phyloP scores from a whole-genome alignment of 2,888 invertebrate genomes.

The Acronicta alni region DNA sequence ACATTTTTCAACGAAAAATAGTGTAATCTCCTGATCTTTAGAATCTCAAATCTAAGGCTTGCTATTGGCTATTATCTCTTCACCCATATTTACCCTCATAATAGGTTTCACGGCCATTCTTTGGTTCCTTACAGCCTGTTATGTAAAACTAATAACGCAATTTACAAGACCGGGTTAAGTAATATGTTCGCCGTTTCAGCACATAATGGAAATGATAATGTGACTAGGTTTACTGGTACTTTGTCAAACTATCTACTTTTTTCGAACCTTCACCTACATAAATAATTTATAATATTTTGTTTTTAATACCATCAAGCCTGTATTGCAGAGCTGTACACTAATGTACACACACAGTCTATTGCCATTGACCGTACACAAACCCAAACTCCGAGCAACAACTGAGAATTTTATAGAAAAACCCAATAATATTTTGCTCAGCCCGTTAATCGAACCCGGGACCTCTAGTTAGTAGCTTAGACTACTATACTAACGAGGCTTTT shows the following conservation, averaged over 20 bases:
- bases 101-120: constrained; percentile 4
- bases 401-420: too few species aligned
- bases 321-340: too few species aligned
- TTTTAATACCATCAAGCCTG: too few species aligned
- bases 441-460: too few species aligned
- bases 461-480: too few species aligned
- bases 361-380: too few species aligned
- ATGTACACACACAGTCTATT: too few species aligned
- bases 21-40: background rate
- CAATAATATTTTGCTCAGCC: too few species aligned
- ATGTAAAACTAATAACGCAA: constrained; percentile 14
- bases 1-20: background rate
- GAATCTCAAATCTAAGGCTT: constrained; percentile 11
- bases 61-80: constrained; percentile 7
- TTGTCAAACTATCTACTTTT: background rate
- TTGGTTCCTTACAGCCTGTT: background rate
- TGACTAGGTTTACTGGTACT: background rate
- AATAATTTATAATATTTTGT: too few species aligned
- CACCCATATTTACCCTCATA: constrained; percentile 4
- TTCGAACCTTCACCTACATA: background rate
- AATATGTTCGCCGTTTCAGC: background rate
- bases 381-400: too few species aligned
- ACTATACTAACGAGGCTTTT: too few species aligned
- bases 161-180: constrained; percentile 5
- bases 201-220: background rate